These are phyloP conservation scores for Sinotaia quadrata DNA, from an alignment of 2,888 invertebrate genomes.

Conservation along the genomic window DNA sequence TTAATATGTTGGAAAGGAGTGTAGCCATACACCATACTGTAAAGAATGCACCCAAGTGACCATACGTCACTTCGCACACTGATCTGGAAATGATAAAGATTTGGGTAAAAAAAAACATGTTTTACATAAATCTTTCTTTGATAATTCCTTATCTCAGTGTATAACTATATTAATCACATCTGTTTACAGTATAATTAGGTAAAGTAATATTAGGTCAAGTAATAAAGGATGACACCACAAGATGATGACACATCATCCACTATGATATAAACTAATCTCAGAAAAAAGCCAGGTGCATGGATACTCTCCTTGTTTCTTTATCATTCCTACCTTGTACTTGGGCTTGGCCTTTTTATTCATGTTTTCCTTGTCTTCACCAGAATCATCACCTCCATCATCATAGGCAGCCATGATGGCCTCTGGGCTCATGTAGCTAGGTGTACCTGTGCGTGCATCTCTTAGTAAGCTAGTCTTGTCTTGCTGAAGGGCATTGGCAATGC, in stretches of 20 bases:
- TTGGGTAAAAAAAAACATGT: not conserved
- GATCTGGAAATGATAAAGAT: conserved; percentile 76
- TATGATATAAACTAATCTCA: too few relatives aligned
- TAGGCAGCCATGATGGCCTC: conserved; percentile 77
- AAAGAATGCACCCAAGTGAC: conserved; percentile 97
- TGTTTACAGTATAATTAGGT: too few relatives aligned
- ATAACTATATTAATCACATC: too few relatives aligned
- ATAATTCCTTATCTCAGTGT: not conserved
- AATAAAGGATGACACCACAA: too few relatives aligned
- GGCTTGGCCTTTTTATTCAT: conserved; percentile 46
- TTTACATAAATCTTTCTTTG: not conserved
- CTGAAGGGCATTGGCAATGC: conserved; percentile 89
- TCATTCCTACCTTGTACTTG: conserved; percentile 68
- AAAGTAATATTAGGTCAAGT: too few relatives aligned
- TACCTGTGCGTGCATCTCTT: conserved; percentile 82
- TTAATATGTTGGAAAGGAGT: conserved; percentile 92
- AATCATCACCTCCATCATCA: conserved; percentile 37
- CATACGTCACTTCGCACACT: conserved; percentile 95
- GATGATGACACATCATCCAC: too few relatives aligned
- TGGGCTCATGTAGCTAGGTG: conserved; percentile 96
- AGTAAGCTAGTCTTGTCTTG: conserved; percentile 91
- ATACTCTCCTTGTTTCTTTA: too few relatives aligned
- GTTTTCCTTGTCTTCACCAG: conserved; percentile 26
- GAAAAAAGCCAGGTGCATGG: too few relatives aligned
- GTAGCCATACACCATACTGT: conserved; percentile 89